These are phyloP conservation scores for Drosophila ambigua DNA, from an alignment of 1,140 invertebrate genomes.

Conservation along the genomic window DNA sequence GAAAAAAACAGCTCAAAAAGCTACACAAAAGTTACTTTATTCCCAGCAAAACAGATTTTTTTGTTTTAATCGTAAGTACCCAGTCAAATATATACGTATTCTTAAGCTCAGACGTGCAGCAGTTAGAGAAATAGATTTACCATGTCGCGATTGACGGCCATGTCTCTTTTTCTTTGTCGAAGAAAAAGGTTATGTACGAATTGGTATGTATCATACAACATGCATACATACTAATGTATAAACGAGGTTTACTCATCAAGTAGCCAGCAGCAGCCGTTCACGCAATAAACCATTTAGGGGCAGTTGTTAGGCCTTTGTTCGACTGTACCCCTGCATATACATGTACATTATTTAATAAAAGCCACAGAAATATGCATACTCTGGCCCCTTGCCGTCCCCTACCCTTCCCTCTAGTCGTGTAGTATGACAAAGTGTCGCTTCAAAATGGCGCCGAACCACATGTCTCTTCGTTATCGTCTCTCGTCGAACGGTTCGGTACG, in stretches of 20 bases:
- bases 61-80: constrained; percentile 81
- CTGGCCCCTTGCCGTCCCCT: background rate
- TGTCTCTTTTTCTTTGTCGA: constrained; percentile 15
- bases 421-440: constrained; percentile 58
- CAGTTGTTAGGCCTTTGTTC: constrained; percentile 24
- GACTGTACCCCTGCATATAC: constrained; percentile 52
- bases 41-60: constrained; percentile 80
- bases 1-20: constrained; percentile 41
- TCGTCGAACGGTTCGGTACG: constrained; percentile 37
- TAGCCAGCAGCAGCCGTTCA: constrained; percentile 1
- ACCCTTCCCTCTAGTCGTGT: constrained; percentile 5
- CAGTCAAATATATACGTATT: constrained; percentile 5
- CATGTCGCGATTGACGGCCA: background rate
- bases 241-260: constrained; percentile 38
- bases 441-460: constrained; percentile 79
- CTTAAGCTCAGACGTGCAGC: background rate
- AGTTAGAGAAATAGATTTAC: background rate
- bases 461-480: constrained; percentile 70
- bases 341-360: constrained; percentile 55
- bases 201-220: constrained; percentile 9
- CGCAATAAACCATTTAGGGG: constrained; percentile 15
- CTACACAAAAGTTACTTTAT: constrained; percentile 52
- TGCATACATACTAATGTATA: constrained; percentile 3
- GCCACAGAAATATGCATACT: constrained; percentile 47
- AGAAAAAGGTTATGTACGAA: constrained; percentile 45